Percentiles rank a stretch among this genome's conserved stretches.
phyloP scores from a whole-genome alignment of 1,140 invertebrate species.

The Cherax quadricarinatus region DNA sequence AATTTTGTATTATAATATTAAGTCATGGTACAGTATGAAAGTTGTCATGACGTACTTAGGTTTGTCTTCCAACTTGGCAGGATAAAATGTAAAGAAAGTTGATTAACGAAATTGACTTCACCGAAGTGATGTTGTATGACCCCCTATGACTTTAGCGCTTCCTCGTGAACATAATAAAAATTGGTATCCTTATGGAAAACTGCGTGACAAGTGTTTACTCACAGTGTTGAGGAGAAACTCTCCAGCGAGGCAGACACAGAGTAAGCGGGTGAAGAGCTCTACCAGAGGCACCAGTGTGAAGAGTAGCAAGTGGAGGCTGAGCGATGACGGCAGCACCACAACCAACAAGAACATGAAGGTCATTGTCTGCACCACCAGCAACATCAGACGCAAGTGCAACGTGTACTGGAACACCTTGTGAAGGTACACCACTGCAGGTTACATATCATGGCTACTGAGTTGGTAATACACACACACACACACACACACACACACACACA shows the following conservation, averaged over 20 bases:
- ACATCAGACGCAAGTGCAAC: background rate
- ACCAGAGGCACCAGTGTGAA: background rate
- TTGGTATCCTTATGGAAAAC: too few relatives aligned
- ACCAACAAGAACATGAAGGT: background rate
- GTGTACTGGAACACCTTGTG: background rate
- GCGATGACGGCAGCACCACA: background rate
- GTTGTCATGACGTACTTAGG: too few relatives aligned
- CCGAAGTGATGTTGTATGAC: too few relatives aligned
- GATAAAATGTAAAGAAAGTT: too few relatives aligned
- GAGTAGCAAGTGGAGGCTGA: background rate
- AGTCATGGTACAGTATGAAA: too few relatives aligned
- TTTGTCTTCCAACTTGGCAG: too few relatives aligned
- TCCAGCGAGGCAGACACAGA: slow-evolving; percentile 9
- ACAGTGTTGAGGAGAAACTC: background rate
- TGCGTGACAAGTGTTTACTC: background rate
- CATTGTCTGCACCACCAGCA: slow-evolving; percentile 21
- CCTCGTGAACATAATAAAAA: too few relatives aligned
- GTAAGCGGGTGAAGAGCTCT: background rate
- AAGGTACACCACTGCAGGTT: too few relatives aligned
- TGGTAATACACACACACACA: background rate
- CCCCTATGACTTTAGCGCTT: too few relatives aligned
- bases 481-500: background rate
- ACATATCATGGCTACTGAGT: background rate
- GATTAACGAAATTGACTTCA: too few relatives aligned
- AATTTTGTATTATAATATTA: too few relatives aligned